These are phyloP conservation scores for Scortum barcoo DNA, from an alignment of 2,113 vertebrate genomes.

Conservation along the genomic window DNA sequence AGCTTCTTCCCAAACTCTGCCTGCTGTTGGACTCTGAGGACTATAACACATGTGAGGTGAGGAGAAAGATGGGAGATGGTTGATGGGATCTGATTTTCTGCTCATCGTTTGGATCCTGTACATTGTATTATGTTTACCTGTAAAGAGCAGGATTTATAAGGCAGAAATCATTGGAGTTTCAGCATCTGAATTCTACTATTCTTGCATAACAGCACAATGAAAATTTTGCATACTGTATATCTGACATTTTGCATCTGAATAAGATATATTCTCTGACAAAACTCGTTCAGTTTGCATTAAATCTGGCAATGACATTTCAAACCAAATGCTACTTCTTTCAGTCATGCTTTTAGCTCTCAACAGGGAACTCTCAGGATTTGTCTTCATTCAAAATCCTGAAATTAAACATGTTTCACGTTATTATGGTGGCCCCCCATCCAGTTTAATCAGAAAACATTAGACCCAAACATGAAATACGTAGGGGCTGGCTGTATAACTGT, in stretches of 20 bases:
- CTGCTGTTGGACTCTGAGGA: slow-evolving; percentile 96
- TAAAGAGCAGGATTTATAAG: neutral
- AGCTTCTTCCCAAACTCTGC: slow-evolving; percentile 96
- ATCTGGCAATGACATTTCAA: neutral
- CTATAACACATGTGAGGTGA: slow-evolving; percentile 98
- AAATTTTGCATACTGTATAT: neutral
- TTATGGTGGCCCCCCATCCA: neutral
- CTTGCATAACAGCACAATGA: neutral
- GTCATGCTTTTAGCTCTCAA: neutral
- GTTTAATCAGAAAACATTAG: neutral
- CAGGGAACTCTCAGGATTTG: neutral
- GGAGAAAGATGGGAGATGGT: neutral
- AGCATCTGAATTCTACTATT: neutral
- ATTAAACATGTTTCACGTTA: neutral
- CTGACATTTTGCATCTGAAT: neutral
- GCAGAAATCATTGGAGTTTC: neutral
- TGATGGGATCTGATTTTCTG: neutral
- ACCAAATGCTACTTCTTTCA: too few relatives aligned
- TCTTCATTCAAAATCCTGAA: neutral
- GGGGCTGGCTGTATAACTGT: neutral
- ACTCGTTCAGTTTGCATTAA: neutral
- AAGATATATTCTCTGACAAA: too few relatives aligned
- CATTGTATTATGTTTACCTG: neutral
- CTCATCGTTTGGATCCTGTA: neutral
- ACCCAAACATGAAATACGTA: neutral